Percentiles rank a stretch among this genome's conserved stretches.
These are phyloP conservation scores for Cerastis rubricosa DNA, from an alignment of 2,888 invertebrate genomes.

Conservation along the genomic window DNA sequence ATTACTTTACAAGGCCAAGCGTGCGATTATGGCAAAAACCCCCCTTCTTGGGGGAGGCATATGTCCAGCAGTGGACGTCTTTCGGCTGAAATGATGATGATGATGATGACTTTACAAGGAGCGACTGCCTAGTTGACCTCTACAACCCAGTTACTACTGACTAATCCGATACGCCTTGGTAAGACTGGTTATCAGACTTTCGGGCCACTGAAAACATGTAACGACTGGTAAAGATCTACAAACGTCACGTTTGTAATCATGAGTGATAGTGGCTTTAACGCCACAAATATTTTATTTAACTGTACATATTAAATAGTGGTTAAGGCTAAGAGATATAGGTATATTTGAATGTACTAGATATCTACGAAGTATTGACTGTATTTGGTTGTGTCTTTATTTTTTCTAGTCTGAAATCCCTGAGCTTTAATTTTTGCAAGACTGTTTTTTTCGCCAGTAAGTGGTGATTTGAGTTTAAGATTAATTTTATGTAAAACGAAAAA, in stretches of 20 bases:
- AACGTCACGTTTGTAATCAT: not conserved
- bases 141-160: not conserved
- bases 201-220: not conserved
- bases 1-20: not conserved
- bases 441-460: slow-evolving; percentile 8
- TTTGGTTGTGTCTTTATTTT: slow-evolving; percentile 9
- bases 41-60: too few species aligned
- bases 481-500: not conserved
- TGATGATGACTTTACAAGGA: not conserved
- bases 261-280: not conserved
- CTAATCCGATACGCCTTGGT: not conserved
- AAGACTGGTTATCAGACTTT: not conserved
- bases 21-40: too few species aligned
- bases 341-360: not conserved
- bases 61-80: too few species aligned
- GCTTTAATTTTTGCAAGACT: slow-evolving; percentile 22
- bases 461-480: not conserved
- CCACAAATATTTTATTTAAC: not conserved
- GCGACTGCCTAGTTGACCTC: not conserved
- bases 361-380: slow-evolving; percentile 9
- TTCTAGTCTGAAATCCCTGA: slow-evolving; percentile 14
- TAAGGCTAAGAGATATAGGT: not conserved
- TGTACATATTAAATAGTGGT: not conserved
- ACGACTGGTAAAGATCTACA: too few species aligned
- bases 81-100: too few species aligned